Percentiles rank a stretch among this genome's conserved stretches.
phyloP scores from a whole-genome alignment of 2,888 invertebrate genomes.

The Pardosa pseudoannulata region DNA sequence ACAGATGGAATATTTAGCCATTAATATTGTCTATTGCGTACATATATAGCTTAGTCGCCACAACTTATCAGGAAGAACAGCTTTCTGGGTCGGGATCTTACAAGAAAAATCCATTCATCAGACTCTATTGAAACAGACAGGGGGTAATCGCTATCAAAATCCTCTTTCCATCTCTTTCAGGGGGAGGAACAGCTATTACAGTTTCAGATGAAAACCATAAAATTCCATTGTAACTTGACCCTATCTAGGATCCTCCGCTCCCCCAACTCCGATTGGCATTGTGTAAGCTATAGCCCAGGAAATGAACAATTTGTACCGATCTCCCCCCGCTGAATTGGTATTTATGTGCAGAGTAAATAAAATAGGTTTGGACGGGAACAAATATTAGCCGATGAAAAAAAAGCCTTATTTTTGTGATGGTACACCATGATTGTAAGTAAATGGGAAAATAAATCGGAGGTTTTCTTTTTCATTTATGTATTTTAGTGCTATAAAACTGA shows the following conservation, averaged over 20 bases:
- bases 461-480: too few species aligned
- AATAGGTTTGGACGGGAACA: background rate
- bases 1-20: too few species aligned
- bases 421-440: too few species aligned
- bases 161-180: background rate
- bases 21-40: too few species aligned
- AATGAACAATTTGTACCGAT: constrained; percentile 10
- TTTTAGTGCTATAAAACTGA: too few species aligned
- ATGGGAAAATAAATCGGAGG: too few species aligned
- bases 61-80: too few species aligned
- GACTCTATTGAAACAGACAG: background rate
- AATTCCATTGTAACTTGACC: background rate
- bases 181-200: background rate
- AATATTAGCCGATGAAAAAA: too few species aligned
- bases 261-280: background rate
- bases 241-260: background rate
- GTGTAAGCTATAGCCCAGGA: background rate
- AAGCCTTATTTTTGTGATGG: too few species aligned
- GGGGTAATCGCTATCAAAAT: background rate
- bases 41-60: too few species aligned
- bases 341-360: background rate
- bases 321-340: background rate
- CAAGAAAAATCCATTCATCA: background rate
- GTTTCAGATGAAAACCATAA: constrained; percentile 4
- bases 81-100: background rate